These are phyloP conservation scores for Nebria brevicollis DNA, from an alignment of 2,888 invertebrate species.

Conservation along the genomic window DNA sequence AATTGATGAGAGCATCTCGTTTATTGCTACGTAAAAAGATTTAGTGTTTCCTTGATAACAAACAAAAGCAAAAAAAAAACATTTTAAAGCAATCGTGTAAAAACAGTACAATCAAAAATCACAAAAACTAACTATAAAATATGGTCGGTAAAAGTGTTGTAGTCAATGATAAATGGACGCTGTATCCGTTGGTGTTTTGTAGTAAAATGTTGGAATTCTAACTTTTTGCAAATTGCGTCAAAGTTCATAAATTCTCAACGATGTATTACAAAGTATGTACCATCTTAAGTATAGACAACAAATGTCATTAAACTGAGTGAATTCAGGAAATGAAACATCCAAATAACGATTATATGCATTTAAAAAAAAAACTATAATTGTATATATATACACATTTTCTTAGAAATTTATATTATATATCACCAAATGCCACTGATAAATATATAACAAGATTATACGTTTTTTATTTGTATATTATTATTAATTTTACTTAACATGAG, in stretches of 20 bases:
- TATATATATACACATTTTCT: conserved; percentile 4
- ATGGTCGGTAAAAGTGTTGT: neutral
- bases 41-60: neutral
- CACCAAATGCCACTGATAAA: neutral
- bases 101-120: neutral
- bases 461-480: neutral
- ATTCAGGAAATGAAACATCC: conserved; percentile 27
- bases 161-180: neutral
- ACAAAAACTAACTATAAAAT: neutral
- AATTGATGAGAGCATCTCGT: neutral
- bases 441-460: neutral
- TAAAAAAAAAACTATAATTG: neutral
- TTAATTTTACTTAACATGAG: neutral
- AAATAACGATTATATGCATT: conserved; percentile 12
- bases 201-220: neutral
- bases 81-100: neutral
- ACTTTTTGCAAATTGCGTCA: neutral
- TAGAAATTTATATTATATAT: conserved; percentile 3
- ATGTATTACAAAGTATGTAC: neutral
- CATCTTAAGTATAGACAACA: conserved; percentile 6
- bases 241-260: neutral
- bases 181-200: neutral
- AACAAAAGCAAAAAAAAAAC: neutral
- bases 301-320: conserved; percentile 24
- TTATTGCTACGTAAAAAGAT: neutral